Base-by-base conservation (phyloP, 2,888 invertebrate species). In the Ormyrus pomaceus region DNA sequence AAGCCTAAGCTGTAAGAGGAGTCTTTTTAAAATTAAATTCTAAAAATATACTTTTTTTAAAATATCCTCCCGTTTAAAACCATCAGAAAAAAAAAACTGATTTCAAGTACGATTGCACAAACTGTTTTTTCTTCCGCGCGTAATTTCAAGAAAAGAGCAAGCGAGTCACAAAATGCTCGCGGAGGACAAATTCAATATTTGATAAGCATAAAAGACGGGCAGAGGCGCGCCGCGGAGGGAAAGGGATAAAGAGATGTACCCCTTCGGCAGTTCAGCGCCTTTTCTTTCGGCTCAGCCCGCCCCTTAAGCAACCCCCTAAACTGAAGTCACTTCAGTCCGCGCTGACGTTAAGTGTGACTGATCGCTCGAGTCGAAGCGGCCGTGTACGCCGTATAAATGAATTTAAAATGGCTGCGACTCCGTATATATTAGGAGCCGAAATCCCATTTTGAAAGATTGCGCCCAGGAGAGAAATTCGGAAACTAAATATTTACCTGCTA, bases 341-440 rank as follows among this genome's bases (percentile, higher is more conserved):
- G 10, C 55, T 62, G 88, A 88, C 87, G 84, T 88, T 86, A 86
- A 89, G 88, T 87, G 87, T 88, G 88, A 88, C 87, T 86, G 88
- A 88, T 88, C 87, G 87, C 86, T 84, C 85, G 82, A 79, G 56
- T 45, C 48, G 50, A 74, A 69, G 56, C 19, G 68, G 59, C 58
- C 7, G 9, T 73, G n/a, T 59, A 58, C 34, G 3, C 9, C 8
- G 75, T 53, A 10, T 56, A 75, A 75, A 13, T 9, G 56, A 80
- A 71, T 80, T 68, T 59, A 55, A 79, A 75, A 79, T 79, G 74
- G 74, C 59, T 10, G 68, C 34, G 51, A 2, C n/a, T 0, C 4
- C 34, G 34, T 19, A 19, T 19, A 19, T 0, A 34, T 34, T 34
- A 4, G 34, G 9, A 10, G 50, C 69, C 46, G 45, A 71, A 77